A percentile compares a stretch with the other conserved stretches of the same genome.
Evolutionary conservation across 2,888 invertebrate genomes (phyloP).

Genomic region (Drosophila austrosaltans): DNA sequence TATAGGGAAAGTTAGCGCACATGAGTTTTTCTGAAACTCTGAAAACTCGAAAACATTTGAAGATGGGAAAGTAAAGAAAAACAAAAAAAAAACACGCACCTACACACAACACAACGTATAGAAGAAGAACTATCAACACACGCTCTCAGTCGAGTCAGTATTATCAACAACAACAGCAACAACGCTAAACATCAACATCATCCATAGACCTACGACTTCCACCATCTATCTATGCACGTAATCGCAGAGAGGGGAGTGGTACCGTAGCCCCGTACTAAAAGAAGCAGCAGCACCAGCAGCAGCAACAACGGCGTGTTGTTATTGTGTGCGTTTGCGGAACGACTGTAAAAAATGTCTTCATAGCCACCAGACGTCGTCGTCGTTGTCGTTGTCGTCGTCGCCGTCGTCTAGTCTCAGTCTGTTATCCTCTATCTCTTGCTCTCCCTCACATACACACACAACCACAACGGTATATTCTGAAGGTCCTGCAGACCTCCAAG

Average conservation of each 20-base stretch:
- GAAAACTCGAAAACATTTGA: constrained; percentile 10
- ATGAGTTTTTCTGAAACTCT: constrained; percentile 7
- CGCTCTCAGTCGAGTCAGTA: background rate
- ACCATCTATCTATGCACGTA: background rate
- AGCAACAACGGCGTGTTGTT: background rate
- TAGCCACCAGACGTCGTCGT: constrained; percentile 6
- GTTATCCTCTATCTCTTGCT: constrained; percentile 3
- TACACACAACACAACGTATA: background rate
- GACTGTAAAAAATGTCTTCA: constrained; percentile 12
- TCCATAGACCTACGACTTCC: background rate
- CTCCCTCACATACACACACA: background rate
- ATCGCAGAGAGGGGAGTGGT: background rate
- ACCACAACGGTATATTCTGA: constrained; percentile 2
- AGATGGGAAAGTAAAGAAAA: constrained; percentile 2
- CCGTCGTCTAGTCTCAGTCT: constrained; percentile 11
- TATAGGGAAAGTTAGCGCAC: background rate
- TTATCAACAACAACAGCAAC: constrained; percentile 1
- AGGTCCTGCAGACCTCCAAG: constrained; percentile 11
- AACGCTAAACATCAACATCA: no score
- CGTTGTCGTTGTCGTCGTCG: background rate
- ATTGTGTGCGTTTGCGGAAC: constrained; percentile 11
- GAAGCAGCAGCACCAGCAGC: background rate
- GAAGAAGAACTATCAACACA: constrained; percentile 1
- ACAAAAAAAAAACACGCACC: background rate
- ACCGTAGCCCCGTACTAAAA: background rate